phyloP scores from a whole-genome alignment of 2,797 vertebrate genomes.

The Esox masquinongy region DNA sequence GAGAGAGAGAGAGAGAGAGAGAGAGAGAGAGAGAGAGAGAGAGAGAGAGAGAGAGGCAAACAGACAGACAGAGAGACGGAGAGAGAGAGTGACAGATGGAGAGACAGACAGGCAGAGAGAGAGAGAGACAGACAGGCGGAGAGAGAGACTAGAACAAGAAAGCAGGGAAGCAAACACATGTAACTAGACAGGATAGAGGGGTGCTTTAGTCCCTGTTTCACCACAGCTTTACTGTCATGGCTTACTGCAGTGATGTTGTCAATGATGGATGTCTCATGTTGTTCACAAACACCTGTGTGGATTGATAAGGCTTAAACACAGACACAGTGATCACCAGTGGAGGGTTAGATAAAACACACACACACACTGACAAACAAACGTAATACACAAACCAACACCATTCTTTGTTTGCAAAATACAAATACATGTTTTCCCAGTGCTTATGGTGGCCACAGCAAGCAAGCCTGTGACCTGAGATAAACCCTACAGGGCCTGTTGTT shows the following conservation, averaged over 20 bases:
- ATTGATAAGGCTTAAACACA: conserved; percentile 1
- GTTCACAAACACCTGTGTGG: neutral
- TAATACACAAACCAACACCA: conserved; percentile 7
- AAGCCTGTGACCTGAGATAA: conserved; percentile 37
- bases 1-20: too few relatives aligned
- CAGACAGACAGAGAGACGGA: neutral
- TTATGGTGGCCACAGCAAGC: too few relatives aligned
- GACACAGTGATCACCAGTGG: neutral
- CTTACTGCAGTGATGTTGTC: neutral
- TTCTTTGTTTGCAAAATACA: too few relatives aligned
- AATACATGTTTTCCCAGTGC: too few relatives aligned
- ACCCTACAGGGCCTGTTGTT: conserved; percentile 8
- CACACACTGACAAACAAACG: conserved; percentile 24
- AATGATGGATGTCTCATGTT: neutral
- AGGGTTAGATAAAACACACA: conserved; percentile 1
- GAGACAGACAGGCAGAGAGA: neutral
- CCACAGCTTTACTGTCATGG: neutral
- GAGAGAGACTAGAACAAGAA: neutral
- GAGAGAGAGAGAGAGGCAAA: too few relatives aligned
- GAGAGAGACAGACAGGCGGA: neutral
- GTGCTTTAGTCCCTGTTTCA: neutral
- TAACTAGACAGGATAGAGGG: neutral
- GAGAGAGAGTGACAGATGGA: too few relatives aligned
- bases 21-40: too few relatives aligned
- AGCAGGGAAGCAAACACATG: neutral